Conservation (phyloP, 2,113 vertebrate genomes). For the Apodemus speciosus region DNA sequence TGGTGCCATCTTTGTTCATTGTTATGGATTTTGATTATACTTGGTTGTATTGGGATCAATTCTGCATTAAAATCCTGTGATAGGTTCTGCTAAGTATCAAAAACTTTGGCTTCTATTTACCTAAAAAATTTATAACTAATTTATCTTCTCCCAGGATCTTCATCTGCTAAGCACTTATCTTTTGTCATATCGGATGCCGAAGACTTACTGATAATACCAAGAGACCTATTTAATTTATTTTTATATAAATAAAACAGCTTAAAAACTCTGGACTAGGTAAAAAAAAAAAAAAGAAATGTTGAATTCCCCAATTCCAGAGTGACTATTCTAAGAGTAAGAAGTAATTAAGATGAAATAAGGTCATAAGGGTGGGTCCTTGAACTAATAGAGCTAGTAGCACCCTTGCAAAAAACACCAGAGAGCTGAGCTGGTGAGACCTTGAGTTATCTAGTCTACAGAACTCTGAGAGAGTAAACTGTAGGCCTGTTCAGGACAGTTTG, state of each 20-base stretch:
- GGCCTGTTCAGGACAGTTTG: neutral
- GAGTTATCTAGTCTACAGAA: neutral
- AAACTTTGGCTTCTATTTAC: neutral
- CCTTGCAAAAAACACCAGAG: neutral
- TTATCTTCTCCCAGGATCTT: slow-evolving; percentile 4
- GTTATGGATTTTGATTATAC: neutral
- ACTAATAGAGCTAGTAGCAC: neutral
- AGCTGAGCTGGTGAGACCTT: neutral
- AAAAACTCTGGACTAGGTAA: neutral
- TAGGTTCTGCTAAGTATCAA: neutral
- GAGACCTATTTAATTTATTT: neutral
- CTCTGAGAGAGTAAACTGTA: neutral
- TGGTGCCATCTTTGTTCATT: neutral
- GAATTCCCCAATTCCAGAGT: neutral
- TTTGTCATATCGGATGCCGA: neutral
- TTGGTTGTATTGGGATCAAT: neutral
- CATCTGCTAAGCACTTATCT: neutral
- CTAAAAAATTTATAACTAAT: neutral
- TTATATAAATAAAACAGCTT: neutral
- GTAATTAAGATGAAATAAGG: neutral
- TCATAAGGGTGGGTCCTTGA: neutral
- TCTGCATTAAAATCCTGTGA: neutral
- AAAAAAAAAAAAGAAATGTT: too few relatives aligned
- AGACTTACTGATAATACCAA: neutral
- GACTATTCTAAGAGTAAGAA: neutral